Conservation (phyloP, 2,113 vertebrate species). For the Zosterops japonicus region DNA sequence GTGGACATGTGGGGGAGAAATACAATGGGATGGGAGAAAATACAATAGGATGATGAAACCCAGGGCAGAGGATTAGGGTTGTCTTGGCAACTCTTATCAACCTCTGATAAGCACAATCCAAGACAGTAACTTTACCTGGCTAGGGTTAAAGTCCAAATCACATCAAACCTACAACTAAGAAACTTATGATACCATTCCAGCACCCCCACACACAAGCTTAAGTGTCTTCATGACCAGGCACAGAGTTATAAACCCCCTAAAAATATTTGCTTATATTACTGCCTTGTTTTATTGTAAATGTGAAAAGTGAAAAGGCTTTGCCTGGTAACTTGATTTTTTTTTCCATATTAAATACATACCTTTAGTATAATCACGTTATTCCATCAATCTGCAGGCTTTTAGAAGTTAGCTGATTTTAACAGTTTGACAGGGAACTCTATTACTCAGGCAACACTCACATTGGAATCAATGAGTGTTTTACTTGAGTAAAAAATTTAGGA, state of each 20-base stretch:
- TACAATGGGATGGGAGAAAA: too few relatives aligned
- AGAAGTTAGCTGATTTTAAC: constrained; percentile 35
- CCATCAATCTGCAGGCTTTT: constrained; percentile 26
- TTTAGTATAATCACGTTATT: neutral
- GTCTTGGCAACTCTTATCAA: too few relatives aligned
- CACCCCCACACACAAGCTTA: too few relatives aligned
- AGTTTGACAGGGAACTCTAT: constrained; percentile 47
- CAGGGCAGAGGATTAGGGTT: too few relatives aligned
- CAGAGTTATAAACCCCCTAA: neutral
- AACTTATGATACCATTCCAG: too few relatives aligned
- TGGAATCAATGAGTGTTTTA: constrained; percentile 44
- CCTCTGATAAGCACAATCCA: too few relatives aligned
- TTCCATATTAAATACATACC: constrained; percentile 1
- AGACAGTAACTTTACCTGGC: too few relatives aligned
- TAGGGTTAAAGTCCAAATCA: too few relatives aligned
- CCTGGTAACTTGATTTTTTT: neutral
- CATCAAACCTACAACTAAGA: too few relatives aligned
- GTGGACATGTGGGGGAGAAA: too few relatives aligned
- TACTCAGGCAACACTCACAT: constrained; percentile 39
- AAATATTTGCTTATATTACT: constrained; percentile 32
- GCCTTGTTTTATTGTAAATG: constrained; percentile 35
- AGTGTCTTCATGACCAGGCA: neutral
- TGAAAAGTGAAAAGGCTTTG: constrained; percentile 21
- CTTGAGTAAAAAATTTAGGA: constrained; percentile 38
- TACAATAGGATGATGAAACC: too few relatives aligned